Evolutionary conservation across 2,113 vertebrate species (phyloP), one percentile per base, ranked within the genome.

Genomic region (Bettongia penicillata): DNA sequence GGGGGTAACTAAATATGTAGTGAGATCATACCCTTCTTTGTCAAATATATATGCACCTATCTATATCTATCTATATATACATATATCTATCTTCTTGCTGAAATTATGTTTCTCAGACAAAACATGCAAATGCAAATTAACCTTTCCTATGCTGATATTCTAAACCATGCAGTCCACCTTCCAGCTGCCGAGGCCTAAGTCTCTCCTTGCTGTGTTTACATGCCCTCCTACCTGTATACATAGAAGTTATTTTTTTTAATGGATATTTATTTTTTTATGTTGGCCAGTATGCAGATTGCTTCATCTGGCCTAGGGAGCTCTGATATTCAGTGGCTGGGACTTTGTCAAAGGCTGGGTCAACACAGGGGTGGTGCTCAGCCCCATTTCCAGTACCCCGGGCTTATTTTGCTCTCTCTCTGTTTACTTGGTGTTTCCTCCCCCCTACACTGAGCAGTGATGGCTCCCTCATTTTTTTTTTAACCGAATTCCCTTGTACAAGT

Each of bases 201-300:
- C 22, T 48, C 61, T n/a, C 7, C 8, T 51, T 12, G 11, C 68
- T 94, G 92, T 51, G 37, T 96, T 94, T 94, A 92, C 84, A 0
- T 25, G 52, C 25, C 10, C n/a, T 6, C 25, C 57, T 47, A 90
- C 96, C 8, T 53, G 96, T 92, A 97, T 57, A 77, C 92, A 51
- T 94, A 95, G 95, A 98, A 91, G 48, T 97, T 98, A 97, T 97
- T 97, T 97, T 95, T 96, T 95, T 97, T 90, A 95, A 93, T 57
- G 95, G 97, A 16, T 98, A 96, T 98, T 96, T 98, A 97, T 97
- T 96, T 98, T 98, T 98, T 97, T 95, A 98, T 95, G 95, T 97
- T n/a, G 94, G 97, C 97, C 97, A 97, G 95, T 98, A 96, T 49
- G 28, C 94, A 97, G 92, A 91, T 95, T 90, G 51, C 97, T 91